A percentile compares a stretch with the other conserved stretches of the same genome.
phyloP scores from a whole-genome alignment of 1,140 invertebrate genomes.

The Drosophila subobscura region DNA sequence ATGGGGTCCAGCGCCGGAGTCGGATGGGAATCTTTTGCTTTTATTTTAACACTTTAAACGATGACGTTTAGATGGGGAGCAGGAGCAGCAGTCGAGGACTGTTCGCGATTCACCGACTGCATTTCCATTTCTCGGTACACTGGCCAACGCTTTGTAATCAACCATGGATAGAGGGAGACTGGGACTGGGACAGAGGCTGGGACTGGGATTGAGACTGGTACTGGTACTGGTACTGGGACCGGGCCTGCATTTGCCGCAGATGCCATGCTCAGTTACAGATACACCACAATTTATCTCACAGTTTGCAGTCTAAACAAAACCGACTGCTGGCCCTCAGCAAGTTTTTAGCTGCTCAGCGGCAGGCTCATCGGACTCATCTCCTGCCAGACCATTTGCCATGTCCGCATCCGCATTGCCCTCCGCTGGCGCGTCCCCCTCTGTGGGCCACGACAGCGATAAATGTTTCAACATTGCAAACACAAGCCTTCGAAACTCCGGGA shows the following conservation, averaged over 20 bases:
- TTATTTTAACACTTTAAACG: conserved; percentile 80
- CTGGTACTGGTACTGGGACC: conserved; percentile 5
- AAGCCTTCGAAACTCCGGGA: conserved; percentile 75
- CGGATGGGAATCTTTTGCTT: conserved; percentile 43
- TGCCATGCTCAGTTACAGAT: conserved; percentile 70
- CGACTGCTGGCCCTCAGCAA: conserved; percentile 54
- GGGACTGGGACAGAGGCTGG: conserved; percentile 12
- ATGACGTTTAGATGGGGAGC: conserved; percentile 52
- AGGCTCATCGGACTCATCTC: conserved; percentile 63
- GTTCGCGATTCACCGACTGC: conserved; percentile 21
- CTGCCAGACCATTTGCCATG: conserved; percentile 71
- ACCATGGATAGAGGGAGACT: conserved; percentile 28
- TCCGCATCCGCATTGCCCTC: conserved; percentile 59
- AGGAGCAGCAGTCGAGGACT: not conserved
- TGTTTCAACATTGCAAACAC: conserved; percentile 76
- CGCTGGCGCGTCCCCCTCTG: conserved; percentile 15
- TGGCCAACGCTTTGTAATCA: conserved; percentile 72
- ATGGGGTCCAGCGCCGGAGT: conserved; percentile 26
- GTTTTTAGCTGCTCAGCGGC: conserved; percentile 61
- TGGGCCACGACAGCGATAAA: conserved; percentile 70
- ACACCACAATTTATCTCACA: conserved; percentile 79
- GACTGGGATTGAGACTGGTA: not conserved
- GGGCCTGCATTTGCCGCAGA: conserved; percentile 35
- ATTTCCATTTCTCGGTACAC: conserved; percentile 74
- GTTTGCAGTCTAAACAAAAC: conserved; percentile 82